A percentile compares a stretch with the other conserved stretches of the same genome.
Evolutionary conservation across 1,140 invertebrate species (phyloP).

Genomic region (Heterodera schachtii): DNA sequence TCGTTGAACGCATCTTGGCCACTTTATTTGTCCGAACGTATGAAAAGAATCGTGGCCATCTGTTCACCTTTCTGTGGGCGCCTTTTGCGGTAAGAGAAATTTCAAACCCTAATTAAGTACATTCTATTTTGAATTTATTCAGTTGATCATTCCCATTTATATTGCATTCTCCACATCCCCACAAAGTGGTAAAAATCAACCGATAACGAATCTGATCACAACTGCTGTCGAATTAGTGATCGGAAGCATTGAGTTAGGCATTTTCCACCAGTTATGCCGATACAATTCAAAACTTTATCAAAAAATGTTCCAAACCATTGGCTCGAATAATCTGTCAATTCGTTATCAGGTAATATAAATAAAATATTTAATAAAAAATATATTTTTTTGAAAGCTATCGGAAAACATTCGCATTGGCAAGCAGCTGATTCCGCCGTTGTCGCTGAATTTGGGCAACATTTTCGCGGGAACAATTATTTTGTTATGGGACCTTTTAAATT

Average conservation of each 20-base stretch:
- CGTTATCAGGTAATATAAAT: neutral
- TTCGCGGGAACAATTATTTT: neutral
- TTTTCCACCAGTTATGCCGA: too few relatives aligned
- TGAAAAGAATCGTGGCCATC: neutral
- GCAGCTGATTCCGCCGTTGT: neutral
- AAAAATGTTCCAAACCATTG: too few relatives aligned
- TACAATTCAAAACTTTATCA: too few relatives aligned
- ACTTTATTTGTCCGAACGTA: neutral
- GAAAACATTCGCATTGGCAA: neutral
- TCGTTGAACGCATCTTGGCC: slow-evolving; percentile 20
- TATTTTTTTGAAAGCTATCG: neutral
- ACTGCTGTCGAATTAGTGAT: too few relatives aligned
- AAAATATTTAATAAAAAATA: neutral
- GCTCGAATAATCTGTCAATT: too few relatives aligned
- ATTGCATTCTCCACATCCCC: too few relatives aligned
- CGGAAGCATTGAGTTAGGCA: too few relatives aligned
- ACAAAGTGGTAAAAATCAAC: too few relatives aligned
- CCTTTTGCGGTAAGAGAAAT: neutral
- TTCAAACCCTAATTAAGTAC: too few relatives aligned
- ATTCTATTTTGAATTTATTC: too few relatives aligned
- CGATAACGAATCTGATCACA: too few relatives aligned
- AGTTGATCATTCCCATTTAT: too few relatives aligned
- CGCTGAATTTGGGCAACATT: neutral
- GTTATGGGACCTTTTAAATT: neutral
- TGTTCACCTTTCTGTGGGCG: neutral